Conservation (phyloP, 2,888 invertebrate genomes). For the Steinernema hermaphroditum region DNA sequence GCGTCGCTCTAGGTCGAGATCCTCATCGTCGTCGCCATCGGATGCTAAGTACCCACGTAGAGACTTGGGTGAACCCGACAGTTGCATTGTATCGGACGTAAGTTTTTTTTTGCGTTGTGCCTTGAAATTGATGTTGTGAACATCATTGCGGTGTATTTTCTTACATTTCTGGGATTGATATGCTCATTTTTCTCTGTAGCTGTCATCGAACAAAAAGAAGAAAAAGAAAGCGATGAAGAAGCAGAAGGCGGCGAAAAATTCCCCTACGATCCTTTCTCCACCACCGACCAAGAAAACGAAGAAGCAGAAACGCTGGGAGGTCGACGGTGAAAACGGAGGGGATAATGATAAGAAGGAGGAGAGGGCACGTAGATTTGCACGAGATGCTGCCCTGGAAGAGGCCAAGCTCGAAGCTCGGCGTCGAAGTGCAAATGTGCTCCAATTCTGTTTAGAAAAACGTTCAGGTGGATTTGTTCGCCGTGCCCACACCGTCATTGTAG, state of each 20-base stretch:
- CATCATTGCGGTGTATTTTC: too few relatives aligned
- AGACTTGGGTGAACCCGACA: neutral
- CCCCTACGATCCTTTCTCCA: neutral
- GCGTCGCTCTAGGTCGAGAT: neutral
- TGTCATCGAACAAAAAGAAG: conserved; percentile 15
- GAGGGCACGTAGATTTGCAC: conserved; percentile 52
- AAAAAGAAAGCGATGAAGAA: neutral
- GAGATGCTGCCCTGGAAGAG: conserved; percentile 46
- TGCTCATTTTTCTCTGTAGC: neutral
- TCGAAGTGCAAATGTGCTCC: neutral
- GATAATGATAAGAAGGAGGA: conserved; percentile 41
- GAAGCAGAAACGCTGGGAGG: conserved; percentile 29
- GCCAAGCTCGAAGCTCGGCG: conserved; percentile 40
- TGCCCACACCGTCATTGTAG: conserved; percentile 80
- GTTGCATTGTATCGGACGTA: conserved; percentile 6
- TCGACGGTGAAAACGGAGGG: conserved; percentile 9
- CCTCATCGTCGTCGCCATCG: conserved; percentile 6
- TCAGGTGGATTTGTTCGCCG: conserved; percentile 12
- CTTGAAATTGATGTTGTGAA: too few relatives aligned
- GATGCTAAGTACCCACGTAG: neutral
- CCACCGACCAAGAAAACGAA: neutral
- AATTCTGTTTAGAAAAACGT: conserved; percentile 19
- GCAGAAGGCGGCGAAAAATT: conserved; percentile 15
- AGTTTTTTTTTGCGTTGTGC: conserved; percentile 20
- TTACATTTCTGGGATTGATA: too few relatives aligned